Conservation (phyloP, 1,140 invertebrate genomes). For the Eupristina koningsbergeri region DNA sequence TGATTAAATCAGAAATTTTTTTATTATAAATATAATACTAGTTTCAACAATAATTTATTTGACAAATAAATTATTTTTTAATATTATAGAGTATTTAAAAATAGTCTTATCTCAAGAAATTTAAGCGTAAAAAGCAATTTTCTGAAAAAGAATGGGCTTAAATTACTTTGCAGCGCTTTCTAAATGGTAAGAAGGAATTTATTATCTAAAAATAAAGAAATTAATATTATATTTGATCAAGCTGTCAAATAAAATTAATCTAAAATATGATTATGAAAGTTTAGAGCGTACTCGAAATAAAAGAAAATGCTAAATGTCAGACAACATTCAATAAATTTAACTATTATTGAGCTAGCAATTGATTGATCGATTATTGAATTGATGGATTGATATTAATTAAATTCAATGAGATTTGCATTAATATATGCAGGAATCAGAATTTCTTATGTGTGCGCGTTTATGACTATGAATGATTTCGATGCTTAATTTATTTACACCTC, state of each 20-base stretch:
- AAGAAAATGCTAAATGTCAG: neutral
- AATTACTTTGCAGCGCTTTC: no score
- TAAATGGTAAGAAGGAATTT: no score
- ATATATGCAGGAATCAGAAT: neutral
- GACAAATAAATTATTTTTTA: no score
- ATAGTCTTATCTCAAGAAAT: no score
- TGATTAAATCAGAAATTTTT: no score
- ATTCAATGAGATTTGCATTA: neutral
- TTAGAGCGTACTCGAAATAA: slow-evolving; percentile 43
- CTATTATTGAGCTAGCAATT: neutral
- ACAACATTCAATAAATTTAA: neutral
- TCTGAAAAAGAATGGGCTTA: no score
- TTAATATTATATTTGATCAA: neutral
- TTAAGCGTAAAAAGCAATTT: no score
- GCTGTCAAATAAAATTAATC: neutral
- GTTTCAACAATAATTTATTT: no score
- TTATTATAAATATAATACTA: no score
- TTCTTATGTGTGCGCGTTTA: neutral
- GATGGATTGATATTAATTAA: neutral
- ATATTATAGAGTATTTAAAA: no score
- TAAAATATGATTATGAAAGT: neutral
- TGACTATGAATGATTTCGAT: slow-evolving; percentile 15
- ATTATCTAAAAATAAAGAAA: no score
- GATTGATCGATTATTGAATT: slow-evolving; percentile 3
- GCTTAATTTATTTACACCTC: neutral